These are phyloP conservation scores for Virgularia gustaviana DNA, from an alignment of 92 coral and sea anemone genomes.

Conservation along the genomic window DNA sequence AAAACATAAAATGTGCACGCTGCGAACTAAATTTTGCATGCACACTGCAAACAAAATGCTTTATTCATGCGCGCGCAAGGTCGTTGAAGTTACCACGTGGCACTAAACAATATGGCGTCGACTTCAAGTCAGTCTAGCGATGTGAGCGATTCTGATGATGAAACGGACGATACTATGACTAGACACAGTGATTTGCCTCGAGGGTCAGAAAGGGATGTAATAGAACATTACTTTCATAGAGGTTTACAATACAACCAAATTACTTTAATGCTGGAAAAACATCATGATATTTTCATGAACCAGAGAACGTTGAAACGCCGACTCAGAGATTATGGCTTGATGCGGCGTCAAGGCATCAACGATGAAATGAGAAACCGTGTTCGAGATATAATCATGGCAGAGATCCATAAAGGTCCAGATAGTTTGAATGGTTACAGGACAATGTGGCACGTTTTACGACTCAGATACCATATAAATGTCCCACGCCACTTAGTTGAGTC, in stretches of 20 bases:
- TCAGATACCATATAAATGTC: not conserved
- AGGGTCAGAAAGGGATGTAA: conserved; percentile 57
- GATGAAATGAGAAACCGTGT: conserved; percentile 25
- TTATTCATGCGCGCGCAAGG: too few relatives aligned
- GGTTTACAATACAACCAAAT: conserved; percentile 55
- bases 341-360: conserved; percentile 13
- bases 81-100: too few relatives aligned
- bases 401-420: conserved; percentile 22
- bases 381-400: conserved; percentile 22
- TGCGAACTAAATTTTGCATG: conserved; percentile 37
- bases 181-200: conserved; percentile 1
- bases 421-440: conserved; percentile 22
- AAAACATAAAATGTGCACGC: conserved; percentile 25
- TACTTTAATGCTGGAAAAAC: conserved; percentile 56
- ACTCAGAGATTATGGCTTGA: conserved; percentile 55
- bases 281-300: conserved; percentile 49
- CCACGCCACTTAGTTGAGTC: conserved; percentile 15
- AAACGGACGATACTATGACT: not conserved
- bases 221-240: conserved; percentile 60
- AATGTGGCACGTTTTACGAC: conserved; percentile 35
- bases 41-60: conserved; percentile 25
- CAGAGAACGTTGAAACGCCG: conserved; percentile 57
- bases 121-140: too few relatives aligned
- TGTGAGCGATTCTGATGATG: too few relatives aligned
- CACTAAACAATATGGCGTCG: too few relatives aligned